Base-by-base conservation (phyloP, 1,140 invertebrate genomes). In the Panonychus citri region DNA sequence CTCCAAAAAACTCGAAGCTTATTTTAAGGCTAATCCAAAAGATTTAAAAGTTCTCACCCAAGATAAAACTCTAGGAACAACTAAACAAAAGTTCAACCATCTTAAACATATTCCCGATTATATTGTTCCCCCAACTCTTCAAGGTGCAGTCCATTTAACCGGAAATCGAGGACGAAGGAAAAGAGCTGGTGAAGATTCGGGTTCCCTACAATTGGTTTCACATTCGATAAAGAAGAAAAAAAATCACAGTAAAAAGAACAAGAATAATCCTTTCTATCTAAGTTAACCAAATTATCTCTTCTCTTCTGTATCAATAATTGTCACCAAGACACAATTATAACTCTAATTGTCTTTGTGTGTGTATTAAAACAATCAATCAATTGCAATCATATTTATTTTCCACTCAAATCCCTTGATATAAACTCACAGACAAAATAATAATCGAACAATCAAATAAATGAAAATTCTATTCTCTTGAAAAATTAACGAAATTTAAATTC, bases 21-120 rank as follows among this genome's bases (percentile, higher is more conserved):
- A 89, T 69, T 97, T 98, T 70, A 82, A 90, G 65, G 85, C 93
- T 59, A 94, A 97, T 72, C 88, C 93, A 0, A 75, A 77, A 28
- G 94, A 98, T 68, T 68, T 91, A 17, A 77, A 85, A 62, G 78
- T 89, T 0, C 69, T 98, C 7, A 73, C 87, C 17, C 87, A 96
- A 66, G 93, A 98, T 63, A 90, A 87, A 69, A 63, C 83, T 1
- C 68, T 90, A n/a, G 84, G 86, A 64, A 83, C 81, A 2, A 81
- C 93, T 0, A 79, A 80, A 66, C 66, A 83, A 13, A 83, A 93
- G 64, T 27, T 51, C 15, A 73, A 78, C 12, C 86, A 94, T 68
- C 72, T 98, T 49, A 78, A 83, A 59, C 79, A 96, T 68, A 84
- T 98, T 3, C 91, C 93, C 0, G 88, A 94, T 39, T 98, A 97